Evolutionary conservation across 2,113 vertebrate genomes (phyloP).

Genomic region (Maccullochella peelii): DNA sequence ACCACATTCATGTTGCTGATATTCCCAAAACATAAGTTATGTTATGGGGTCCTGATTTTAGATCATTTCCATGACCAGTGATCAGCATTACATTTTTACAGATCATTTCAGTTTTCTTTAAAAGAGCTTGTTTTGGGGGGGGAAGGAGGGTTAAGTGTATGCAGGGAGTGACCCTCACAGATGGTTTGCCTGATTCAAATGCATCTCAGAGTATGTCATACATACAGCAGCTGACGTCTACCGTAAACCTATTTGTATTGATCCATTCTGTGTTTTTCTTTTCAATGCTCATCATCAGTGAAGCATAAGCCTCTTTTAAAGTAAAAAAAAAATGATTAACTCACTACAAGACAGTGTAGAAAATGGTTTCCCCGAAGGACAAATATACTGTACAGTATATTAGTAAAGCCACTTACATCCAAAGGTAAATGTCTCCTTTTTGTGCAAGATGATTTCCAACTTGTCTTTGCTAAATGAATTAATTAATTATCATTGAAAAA

Average conservation of each 20-base stretch:
- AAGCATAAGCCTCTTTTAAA: constrained; percentile 34
- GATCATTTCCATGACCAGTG: too few relatives aligned
- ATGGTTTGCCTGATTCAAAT: constrained; percentile 11
- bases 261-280: constrained; percentile 48
- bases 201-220: constrained; percentile 31
- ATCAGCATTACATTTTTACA: constrained; percentile 27
- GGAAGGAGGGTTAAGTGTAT: not conserved
- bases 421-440: constrained; percentile 20
- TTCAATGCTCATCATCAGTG: constrained; percentile 36
- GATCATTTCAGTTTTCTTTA: not conserved
- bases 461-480: not conserved
- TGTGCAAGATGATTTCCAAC: not conserved
- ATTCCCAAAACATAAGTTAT: not conserved
- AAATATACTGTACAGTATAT: not conserved
- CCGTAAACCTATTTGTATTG: constrained; percentile 64
- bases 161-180: constrained; percentile 25
- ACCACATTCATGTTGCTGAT: not conserved
- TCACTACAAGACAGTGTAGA: constrained; percentile 14
- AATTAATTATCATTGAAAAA: not conserved
- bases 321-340: constrained; percentile 44
- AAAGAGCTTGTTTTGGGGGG: not conserved
- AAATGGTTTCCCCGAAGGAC: constrained; percentile 11
- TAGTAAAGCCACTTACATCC: not conserved
- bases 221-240: constrained; percentile 34
- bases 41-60: too few relatives aligned